These are phyloP conservation scores for Cranoglanis bouderius DNA, from an alignment of 2,113 vertebrate genomes.

Conservation along the genomic window DNA sequence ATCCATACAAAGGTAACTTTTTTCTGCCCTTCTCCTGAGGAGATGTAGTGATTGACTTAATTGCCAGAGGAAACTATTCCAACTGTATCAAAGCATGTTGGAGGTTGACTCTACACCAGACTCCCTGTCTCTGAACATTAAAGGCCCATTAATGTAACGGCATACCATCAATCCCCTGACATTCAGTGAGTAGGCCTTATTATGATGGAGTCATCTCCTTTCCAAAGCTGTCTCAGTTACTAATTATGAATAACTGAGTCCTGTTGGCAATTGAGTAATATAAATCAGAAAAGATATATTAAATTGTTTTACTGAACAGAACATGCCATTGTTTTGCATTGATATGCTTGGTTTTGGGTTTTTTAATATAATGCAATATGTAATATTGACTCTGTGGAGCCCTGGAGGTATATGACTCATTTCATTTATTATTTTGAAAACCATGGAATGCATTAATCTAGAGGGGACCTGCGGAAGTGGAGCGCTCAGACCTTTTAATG, in stretches of 20 bases:
- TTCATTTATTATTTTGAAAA: not conserved
- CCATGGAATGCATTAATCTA: not conserved
- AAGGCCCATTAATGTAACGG: conserved; percentile 43
- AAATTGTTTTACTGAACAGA: conserved; percentile 12
- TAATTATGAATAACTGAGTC: conserved; percentile 8
- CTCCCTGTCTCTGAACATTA: conserved; percentile 40
- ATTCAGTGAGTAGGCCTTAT: conserved; percentile 12
- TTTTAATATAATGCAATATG: not conserved
- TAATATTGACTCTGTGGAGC: not conserved
- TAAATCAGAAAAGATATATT: conserved; percentile 15
- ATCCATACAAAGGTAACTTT: conserved; percentile 52
- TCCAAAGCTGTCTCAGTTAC: conserved; percentile 32
- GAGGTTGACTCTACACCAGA: conserved; percentile 33
- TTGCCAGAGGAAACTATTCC: conserved; percentile 37
- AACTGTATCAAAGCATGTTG: conserved; percentile 25
- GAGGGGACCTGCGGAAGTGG: not conserved
- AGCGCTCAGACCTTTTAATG: not conserved
- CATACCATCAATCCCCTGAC: conserved; percentile 19
- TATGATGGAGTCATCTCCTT: conserved; percentile 9
- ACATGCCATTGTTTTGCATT: not conserved
- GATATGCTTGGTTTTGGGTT: not conserved
- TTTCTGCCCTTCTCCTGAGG: conserved; percentile 30
- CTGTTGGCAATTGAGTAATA: conserved; percentile 1
- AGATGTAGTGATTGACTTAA: conserved; percentile 46
- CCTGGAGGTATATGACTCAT: not conserved